Base-by-base conservation (phyloP, 2,888 invertebrate species). In the Maniola hyperantus region DNA sequence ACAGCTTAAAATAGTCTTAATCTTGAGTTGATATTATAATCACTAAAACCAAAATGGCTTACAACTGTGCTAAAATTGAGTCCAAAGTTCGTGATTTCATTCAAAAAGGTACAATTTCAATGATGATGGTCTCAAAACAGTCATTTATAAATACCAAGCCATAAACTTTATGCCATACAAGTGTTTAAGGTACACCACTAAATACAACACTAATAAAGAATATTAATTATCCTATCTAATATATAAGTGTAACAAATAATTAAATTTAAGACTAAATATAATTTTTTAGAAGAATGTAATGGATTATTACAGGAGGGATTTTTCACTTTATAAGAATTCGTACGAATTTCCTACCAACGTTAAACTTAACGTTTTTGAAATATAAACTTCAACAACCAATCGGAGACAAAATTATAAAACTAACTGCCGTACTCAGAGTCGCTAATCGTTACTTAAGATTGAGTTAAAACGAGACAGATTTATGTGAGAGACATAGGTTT, bases 191-290 rank as follows among this genome's bases (percentile, higher is more conserved):
- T 44, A 55, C 53, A 59, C 57, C 34, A 53, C 61, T 59, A 62
- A 58, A 66, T 63, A 61, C 36, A 61, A 61, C 11, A 57, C 20
- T 50, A 61, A 61, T 51, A 61, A 61, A 67, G 59, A 67, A 66
- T 63, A 69, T 71, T n/a, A n/a, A n/a, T 48, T 73, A 64, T 34
- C 34, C 71, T 72, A 72, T 70, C 71, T 74, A 74, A 55, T 42
- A 50, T 39, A 51, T 10, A 50, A 55, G 55, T 65, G 65, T 54
- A 53, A 68, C 58, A 26, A 18, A 46, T 33, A 5, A 44, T 18
- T 33, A 34, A 46, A 59, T 26, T 20, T 58, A 13, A 42, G 10
- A 11, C 50, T 26, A 46, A 15, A 13, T 15, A 8, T 5, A 48
- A 48, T 0, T 15, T 8, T 48, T n/a, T 18, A 8, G 8, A 48